Base-by-base conservation (phyloP, 2,797 vertebrate species). In the Euthynnus affinis region DNA sequence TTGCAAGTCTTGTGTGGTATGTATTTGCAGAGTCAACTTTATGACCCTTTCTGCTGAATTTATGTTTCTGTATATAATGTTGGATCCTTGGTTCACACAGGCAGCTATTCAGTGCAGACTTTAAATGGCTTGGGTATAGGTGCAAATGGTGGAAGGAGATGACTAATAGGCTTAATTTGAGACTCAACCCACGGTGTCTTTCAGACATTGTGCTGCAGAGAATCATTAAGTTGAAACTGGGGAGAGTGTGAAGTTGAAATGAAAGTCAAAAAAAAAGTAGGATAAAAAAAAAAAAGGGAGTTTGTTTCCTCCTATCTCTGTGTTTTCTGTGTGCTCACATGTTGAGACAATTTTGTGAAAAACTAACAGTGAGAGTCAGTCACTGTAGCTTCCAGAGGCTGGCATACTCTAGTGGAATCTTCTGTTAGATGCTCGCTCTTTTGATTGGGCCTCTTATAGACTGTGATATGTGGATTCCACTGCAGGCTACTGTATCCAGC, bases 201-300 rank as follows among this genome's bases (percentile, higher is more conserved):
- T 84, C 27, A 78, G 58, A 77, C 23, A n/a, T 48, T 70, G 61
- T 56, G 48, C 60, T 65, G 67, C 57, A 85, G 80, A 86, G 78
- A 87, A 88, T 74, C 68, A 84, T 84, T 79, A 76, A 40, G 78
- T 82, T 17, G 25, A 73, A 76, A 53, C 56, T 61, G 52, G 48
- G 37, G 58, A 82, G 65, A 71, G 63, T 75, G 61, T 81, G n/a
- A 87, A 88, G 86, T 88, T 87, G 78, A 91, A 91, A 88, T 89
- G 70, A 87, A 91, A 92, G 88, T 87, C 23, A 53, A 67, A 77
- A 53, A 67, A 77, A 85, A 80, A 87, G 71, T 66, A 51, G 13
- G 65, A 81, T 89, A 25, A 44, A 73, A 68, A 76, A 25, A 44
- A 73, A 68, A 76, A 58, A 13, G 5, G 4, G 56, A 57, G 66